Percentiles rank a stretch among this genome's conserved stretches.
These are phyloP conservation scores for Rattus norvegicus DNA, from an alignment of 2,113 vertebrate species.

Conservation along the genomic window DNA sequence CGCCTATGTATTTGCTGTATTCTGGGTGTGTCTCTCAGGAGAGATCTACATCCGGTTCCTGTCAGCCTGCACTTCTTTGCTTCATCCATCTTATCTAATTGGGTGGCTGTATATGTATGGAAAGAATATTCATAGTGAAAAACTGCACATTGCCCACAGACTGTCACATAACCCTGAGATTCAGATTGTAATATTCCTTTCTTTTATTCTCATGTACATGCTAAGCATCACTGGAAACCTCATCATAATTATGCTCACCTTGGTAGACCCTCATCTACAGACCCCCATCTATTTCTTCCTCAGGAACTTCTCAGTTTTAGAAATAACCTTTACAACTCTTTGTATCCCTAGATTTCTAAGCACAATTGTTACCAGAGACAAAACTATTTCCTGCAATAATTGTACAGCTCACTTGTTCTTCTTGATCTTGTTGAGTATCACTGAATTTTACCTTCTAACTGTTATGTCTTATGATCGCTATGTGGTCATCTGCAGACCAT, in stretches of 20 bases:
- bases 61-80: no score
- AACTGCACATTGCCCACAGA: constrained; percentile 33
- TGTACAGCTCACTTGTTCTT: constrained; percentile 70
- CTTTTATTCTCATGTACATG: constrained; percentile 48
- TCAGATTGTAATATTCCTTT: constrained; percentile 62
- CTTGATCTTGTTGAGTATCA: constrained; percentile 67
- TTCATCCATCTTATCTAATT: no score
- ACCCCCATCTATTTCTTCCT: constrained; percentile 75
- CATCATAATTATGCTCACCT: constrained; percentile 64
- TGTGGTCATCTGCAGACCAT: constrained; percentile 74
- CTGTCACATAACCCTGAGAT: constrained; percentile 55
- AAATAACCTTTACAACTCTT: constrained; percentile 64
- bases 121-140: constrained; percentile 3
- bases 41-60: no score
- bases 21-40: no score
- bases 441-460: constrained; percentile 70
- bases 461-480: constrained; percentile 76
- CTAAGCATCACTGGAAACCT: constrained; percentile 63
- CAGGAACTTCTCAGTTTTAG: constrained; percentile 69
- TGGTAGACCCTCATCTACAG: constrained; percentile 62
- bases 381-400: constrained; percentile 44
- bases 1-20: no score
- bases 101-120: no score
- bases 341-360: constrained; percentile 60
- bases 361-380: constrained; percentile 55